Base-by-base conservation (phyloP, 2,888 invertebrate species). In the Drosophila pseudotakahashii region DNA sequence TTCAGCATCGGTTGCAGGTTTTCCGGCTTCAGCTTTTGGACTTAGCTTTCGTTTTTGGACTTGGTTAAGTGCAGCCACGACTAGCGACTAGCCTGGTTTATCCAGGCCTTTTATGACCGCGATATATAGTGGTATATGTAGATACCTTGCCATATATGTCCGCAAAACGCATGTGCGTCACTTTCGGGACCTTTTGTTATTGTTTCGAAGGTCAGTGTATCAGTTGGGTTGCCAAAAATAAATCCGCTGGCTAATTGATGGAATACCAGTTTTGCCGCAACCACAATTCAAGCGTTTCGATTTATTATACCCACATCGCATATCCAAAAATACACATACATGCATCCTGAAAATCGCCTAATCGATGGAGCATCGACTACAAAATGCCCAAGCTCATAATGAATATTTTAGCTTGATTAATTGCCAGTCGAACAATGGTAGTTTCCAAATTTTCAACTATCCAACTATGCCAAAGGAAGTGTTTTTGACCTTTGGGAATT, bases 161-260 rank as follows among this genome's bases (percentile, higher is more conserved):
- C 16, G 41, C 7, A n/a, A 10, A 23, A 34, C 62, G 50, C 34
- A 36, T 55, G 54, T 53, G 54, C 66, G 66, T 66, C 66, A 66
- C 42, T 30, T 36, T 50, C 5, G 11, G 19, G 37, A 10, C 5
- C 19, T 30, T 61, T 45, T 59, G 60, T 59, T 30, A 44, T 30
- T 11, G 30, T 11, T 16, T 11, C 16, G 26, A 5, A 26, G 36
- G 30, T 16, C 34, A 13, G 16, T 10, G 16, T 7, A 30, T 30
- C n/a, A 6, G 26, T 26, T 2, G 26, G 26, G 16, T 32, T 67
- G 54, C 68, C 66, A 54, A 66, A 66, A 66, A 66, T 68, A 51
- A 51, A 51, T 30, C 16, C 41, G 42, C 37, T 45, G 67, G 67
- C 64, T 53, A 66, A 66, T 66, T 66, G 64, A 66, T 66, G 64